phyloP scores from a whole-genome alignment of 2,113 vertebrate species.

The Nothobranchius furzeri region DNA sequence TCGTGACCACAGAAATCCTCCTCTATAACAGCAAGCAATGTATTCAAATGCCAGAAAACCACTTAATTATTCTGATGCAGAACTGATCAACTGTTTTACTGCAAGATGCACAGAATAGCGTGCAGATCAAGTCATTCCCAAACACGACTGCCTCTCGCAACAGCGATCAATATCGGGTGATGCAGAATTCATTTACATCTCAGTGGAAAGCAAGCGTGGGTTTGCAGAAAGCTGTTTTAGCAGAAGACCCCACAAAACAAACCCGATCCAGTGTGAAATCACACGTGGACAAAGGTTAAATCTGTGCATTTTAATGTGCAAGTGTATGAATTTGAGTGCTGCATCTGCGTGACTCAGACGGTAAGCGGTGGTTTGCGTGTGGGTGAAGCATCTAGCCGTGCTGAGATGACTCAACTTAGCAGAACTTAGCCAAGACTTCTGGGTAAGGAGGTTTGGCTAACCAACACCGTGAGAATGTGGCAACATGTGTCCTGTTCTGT shows the following conservation, averaged over 20 bases:
- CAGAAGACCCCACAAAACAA: constrained; percentile 6
- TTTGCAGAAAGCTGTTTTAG: constrained; percentile 26
- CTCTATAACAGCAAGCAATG: neutral
- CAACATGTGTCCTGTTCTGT: constrained; percentile 68
- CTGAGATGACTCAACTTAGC: constrained; percentile 73
- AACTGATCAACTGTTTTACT: neutral
- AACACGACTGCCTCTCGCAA: neutral
- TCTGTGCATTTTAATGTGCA: constrained; percentile 36
- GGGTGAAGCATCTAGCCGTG: constrained; percentile 60
- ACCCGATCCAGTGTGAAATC: constrained; percentile 4
- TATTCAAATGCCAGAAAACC: neutral
- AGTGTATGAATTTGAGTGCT: constrained; percentile 12
- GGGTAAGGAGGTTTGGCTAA: constrained; percentile 72
- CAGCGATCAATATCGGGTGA: constrained; percentile 27
- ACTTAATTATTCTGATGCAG: neutral
- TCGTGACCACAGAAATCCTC: no score
- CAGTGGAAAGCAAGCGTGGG: constrained; percentile 54
- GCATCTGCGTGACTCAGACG: constrained; percentile 62
- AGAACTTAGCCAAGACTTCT: constrained; percentile 74
- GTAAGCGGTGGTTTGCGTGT: constrained; percentile 66
- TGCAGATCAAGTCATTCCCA: constrained; percentile 35
- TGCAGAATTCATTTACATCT: constrained; percentile 25
- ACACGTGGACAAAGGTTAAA: constrained; percentile 37
- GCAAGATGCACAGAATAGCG: neutral
- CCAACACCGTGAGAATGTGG: constrained; percentile 75